phyloP scores from a whole-genome alignment of 2,797 vertebrate genomes.

The Pampus argenteus region DNA sequence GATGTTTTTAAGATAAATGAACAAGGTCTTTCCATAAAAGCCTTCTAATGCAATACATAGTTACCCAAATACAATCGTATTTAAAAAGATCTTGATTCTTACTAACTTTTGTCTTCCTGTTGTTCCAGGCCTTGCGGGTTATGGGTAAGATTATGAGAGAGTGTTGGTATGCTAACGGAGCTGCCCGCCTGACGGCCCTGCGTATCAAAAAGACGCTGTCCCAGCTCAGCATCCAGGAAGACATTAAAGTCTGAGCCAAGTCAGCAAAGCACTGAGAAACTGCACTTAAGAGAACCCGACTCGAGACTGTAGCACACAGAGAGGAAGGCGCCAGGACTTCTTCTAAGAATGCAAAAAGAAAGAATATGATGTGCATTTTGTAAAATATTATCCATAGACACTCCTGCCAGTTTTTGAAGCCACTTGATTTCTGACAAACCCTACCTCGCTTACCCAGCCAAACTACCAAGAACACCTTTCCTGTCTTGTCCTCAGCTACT shows the following conservation, averaged over 20 bases:
- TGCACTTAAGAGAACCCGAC: slow-evolving; percentile 21
- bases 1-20: slow-evolving; percentile 1
- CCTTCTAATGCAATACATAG: not conserved
- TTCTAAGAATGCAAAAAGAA: slow-evolving; percentile 60
- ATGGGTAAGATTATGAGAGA: slow-evolving; percentile 99
- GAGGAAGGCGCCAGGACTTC: slow-evolving; percentile 25
- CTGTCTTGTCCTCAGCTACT: slow-evolving; percentile 64
- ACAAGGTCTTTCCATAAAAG: not conserved
- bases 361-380: slow-evolving; percentile 53
- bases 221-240: slow-evolving; percentile 95
- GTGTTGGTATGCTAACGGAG: slow-evolving; percentile 96
- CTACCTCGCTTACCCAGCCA: slow-evolving; percentile 88
- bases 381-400: slow-evolving; percentile 74
- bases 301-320: slow-evolving; percentile 23
- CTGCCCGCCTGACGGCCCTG: slow-evolving; percentile 93
- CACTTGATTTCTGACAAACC: slow-evolving; percentile 78
- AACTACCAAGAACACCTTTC: slow-evolving; percentile 80
- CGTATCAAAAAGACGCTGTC: slow-evolving; percentile 98
- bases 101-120: not conserved
- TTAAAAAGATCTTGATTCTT: not conserved
- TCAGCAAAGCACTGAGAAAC: slow-evolving; percentile 43
- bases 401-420: slow-evolving; percentile 82
- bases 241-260: slow-evolving; percentile 91
- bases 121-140: slow-evolving; percentile 89
- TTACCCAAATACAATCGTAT: not conserved